phyloP scores from a whole-genome alignment of 2,888 invertebrate species.

The Rhogogaster chlorosoma region DNA sequence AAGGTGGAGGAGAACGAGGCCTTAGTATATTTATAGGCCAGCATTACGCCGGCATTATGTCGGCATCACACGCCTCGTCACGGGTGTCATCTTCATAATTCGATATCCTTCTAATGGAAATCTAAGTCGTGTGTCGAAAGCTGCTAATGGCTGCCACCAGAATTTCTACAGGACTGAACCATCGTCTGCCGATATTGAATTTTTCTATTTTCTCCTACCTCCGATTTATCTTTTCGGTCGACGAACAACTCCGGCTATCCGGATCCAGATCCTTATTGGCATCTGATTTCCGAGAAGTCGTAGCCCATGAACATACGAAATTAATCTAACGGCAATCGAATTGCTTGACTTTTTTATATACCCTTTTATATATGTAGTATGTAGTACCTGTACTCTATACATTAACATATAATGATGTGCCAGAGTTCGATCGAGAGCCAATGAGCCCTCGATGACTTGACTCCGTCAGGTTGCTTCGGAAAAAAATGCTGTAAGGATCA shows the following conservation, averaged over 20 bases:
- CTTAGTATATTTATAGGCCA: slow-evolving; percentile 48
- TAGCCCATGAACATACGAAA: background rate
- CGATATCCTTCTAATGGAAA: slow-evolving; percentile 53
- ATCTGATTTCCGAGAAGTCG: slow-evolving; percentile 26
- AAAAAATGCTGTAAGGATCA: background rate
- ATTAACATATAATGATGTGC: background rate
- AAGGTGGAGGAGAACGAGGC: slow-evolving; percentile 22
- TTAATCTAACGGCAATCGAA: slow-evolving; percentile 34
- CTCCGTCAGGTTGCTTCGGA: background rate
- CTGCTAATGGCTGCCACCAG: slow-evolving; percentile 49
- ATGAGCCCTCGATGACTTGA: slow-evolving; percentile 27
- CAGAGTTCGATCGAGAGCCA: background rate
- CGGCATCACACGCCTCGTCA: slow-evolving; percentile 52
- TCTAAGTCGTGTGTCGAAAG: slow-evolving; percentile 53
- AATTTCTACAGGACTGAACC: slow-evolving; percentile 26
- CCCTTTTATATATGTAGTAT: background rate
- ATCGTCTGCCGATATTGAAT: slow-evolving; percentile 17
- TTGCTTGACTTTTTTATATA: slow-evolving; percentile 20
- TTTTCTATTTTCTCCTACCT: background rate
- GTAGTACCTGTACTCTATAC: background rate
- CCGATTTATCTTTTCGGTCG: slow-evolving; percentile 12
- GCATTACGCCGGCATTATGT: slow-evolving; percentile 51
- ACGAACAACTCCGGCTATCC: background rate
- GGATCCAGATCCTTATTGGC: background rate
- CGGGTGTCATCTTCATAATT: slow-evolving; percentile 54